phyloP scores from a whole-genome alignment of 2,113 vertebrate species.

The Lepidothrix coronata region DNA sequence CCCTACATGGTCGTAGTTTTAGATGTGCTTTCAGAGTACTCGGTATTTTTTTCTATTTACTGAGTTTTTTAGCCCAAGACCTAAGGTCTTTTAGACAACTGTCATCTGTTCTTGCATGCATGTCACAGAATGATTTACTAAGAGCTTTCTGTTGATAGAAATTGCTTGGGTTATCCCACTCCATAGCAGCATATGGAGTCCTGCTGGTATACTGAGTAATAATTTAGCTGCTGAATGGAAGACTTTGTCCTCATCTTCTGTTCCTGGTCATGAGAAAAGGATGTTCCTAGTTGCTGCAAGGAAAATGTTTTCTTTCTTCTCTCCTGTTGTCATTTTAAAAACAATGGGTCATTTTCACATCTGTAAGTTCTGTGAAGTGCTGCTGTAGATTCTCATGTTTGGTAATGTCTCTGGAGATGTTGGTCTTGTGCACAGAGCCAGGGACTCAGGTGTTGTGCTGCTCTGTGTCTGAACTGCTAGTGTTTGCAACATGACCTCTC shows the following conservation, averaged over 20 bases:
- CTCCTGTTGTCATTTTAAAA: neutral
- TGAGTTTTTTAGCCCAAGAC: neutral
- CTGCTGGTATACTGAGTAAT: neutral
- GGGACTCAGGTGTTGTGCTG: neutral
- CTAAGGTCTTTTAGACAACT: neutral
- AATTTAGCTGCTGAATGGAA: neutral
- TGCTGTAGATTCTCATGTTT: neutral
- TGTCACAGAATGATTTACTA: neutral
- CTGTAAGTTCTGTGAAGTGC: neutral
- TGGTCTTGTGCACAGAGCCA: neutral
- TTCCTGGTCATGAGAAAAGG: neutral
- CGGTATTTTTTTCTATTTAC: neutral
- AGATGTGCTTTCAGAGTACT: neutral
- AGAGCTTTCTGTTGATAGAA: constrained; percentile 6
- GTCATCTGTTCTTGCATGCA: neutral
- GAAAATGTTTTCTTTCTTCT: neutral
- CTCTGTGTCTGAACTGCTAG: neutral
- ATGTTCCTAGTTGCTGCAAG: neutral
- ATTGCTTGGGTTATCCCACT: neutral
- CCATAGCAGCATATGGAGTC: neutral
- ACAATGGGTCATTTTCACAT: neutral
- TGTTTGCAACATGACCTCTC: neutral
- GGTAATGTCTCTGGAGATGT: neutral
- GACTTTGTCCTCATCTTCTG: neutral
- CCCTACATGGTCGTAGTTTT: neutral